Evolutionary conservation across 2,113 vertebrate species (phyloP).

Genomic region (Sclerurus mexicanus): DNA sequence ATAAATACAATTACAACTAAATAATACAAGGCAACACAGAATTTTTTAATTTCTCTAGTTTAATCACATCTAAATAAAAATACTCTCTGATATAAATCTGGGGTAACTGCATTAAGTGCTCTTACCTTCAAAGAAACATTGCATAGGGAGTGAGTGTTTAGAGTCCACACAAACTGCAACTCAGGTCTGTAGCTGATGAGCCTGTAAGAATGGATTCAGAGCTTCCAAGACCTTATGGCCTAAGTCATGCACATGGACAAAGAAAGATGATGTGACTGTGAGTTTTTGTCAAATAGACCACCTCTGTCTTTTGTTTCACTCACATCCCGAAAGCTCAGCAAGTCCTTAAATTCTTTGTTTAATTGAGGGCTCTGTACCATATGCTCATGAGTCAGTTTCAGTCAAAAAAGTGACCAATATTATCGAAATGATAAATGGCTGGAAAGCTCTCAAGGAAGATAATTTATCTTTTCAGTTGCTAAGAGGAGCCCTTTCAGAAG

Average conservation of each 20-base stretch:
- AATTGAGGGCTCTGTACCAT: constrained; percentile 1
- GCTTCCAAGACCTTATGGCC: not conserved
- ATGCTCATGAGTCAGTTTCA: constrained; percentile 13
- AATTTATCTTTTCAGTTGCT: constrained; percentile 25
- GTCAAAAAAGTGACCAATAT: constrained; percentile 32
- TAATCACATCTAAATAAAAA: not conserved
- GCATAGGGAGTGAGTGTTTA: not conserved
- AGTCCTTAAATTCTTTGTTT: not conserved
- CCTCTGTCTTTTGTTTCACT: not conserved
- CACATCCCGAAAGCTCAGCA: constrained; percentile 3
- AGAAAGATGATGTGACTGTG: not conserved
- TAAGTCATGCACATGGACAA: not conserved
- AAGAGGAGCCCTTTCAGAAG: not conserved
- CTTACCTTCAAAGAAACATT: not conserved
- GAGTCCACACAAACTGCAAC: not conserved
- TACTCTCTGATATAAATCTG: not conserved
- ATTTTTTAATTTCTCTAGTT: not conserved
- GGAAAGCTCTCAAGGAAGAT: not conserved
- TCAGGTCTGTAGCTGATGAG: not conserved
- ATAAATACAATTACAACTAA: not conserved
- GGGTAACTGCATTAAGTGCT: not conserved
- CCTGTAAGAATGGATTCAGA: not conserved
- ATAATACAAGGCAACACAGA: not conserved
- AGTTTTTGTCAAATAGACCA: not conserved
- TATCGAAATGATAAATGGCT: constrained; percentile 29